These are phyloP conservation scores for Nysson spinosus DNA, from an alignment of 2,888 invertebrate genomes.

Conservation along the genomic window DNA sequence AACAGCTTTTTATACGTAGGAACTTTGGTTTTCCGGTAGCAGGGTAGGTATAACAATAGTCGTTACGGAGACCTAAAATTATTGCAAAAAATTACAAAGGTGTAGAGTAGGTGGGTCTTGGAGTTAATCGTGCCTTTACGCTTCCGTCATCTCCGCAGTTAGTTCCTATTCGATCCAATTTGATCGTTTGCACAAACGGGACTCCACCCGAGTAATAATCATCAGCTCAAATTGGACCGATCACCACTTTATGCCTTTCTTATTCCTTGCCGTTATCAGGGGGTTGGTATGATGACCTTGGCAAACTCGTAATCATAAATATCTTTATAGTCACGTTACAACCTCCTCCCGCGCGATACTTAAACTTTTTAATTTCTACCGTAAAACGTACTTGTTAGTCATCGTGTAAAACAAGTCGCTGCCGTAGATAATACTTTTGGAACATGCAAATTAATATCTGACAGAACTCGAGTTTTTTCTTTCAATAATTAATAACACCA, in stretches of 20 bases:
- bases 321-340: background rate
- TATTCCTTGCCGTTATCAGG: constrained; percentile 10
- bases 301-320: constrained; percentile 12
- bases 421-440: no score
- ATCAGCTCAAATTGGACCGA: constrained; percentile 49
- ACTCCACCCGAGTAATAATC: constrained; percentile 57
- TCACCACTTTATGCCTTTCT: constrained; percentile 35
- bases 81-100: constrained; percentile 6
- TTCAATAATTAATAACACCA: no score
- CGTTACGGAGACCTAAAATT: background rate
- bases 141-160: constrained; percentile 44
- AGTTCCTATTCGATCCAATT: constrained; percentile 51
- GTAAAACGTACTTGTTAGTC: no score
- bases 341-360: background rate
- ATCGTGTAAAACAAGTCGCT: no score
- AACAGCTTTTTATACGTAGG: no score
- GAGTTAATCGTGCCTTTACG: constrained; percentile 26
- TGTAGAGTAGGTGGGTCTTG: constrained; percentile 29
- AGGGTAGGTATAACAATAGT: constrained; percentile 4
- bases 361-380: background rate
- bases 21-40: no score
- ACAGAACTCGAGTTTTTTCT: no score
- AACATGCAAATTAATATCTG: no score
- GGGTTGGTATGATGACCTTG: constrained; percentile 13
- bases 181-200: constrained; percentile 48